Evolutionary conservation across 2,113 vertebrate species (phyloP), one percentile per base, ranked within the genome.

Genomic region (Brachyhypopomus occidentalis): DNA sequence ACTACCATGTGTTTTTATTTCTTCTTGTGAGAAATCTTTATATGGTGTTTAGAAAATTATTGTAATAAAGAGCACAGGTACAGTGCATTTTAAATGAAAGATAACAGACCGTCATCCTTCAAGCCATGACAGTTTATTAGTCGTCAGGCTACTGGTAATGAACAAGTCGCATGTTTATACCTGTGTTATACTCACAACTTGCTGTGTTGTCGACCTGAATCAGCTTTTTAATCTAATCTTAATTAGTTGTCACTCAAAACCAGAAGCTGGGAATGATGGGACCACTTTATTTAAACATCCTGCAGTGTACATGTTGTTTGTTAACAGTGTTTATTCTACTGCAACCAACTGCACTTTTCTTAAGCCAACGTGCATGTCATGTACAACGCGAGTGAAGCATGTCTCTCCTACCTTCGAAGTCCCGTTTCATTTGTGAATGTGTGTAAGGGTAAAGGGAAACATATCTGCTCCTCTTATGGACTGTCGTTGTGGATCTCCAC

Each of bases 261-360:
- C 34, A 36, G 78, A 41, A 34, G 36, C 52, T 60, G 25, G 63
- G 56, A 77, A 78, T 56, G 63, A 81, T 71, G 80, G 72, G 76
- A 79, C 80, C 64, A 79, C 55, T 34, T 56, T 38, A 66, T 84
- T 62, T 66, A 63, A 78, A 63, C 63, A 70, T 84, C 38, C 58
- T 79, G 66, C 30, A 71, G 23, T 67, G 59, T 82, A 48, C 64
- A 79, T 79, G 80, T 82, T 79, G 80, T 82, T 5, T 71, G 75
- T 82, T 56, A 23, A 14, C 58, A 66, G 30, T 81, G 79, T 74
- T 81, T 81, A 30, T 25, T n/a, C 70, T 64, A 25, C 67, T 59
- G 22, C 75, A 41, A 9, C 48, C 30, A 72, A 30, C 58, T 75
- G 16, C 73, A 70, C 69, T 14, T 85, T 78, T 82, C 75, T 52